These are phyloP conservation scores for Temnothorax curvispinosus DNA, from an alignment of 1,140 invertebrate genomes.

Conservation along the genomic window DNA sequence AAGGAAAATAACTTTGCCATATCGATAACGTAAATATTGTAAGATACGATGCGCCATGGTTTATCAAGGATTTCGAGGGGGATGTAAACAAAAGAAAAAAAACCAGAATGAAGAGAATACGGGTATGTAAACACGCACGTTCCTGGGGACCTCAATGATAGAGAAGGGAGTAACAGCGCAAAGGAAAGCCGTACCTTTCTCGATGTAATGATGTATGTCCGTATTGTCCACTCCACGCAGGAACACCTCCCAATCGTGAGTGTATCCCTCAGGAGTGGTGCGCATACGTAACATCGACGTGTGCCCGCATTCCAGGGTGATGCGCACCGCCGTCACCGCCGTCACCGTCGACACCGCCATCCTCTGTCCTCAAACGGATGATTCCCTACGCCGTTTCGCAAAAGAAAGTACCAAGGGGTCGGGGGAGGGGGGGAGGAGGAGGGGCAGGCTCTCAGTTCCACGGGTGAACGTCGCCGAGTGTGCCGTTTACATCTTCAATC, in stretches of 20 bases:
- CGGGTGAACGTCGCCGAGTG: constrained; percentile 13
- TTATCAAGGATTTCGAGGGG: background rate
- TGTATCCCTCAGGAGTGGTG: constrained; percentile 94
- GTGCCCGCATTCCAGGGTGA: constrained; percentile 97
- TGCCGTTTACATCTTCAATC: constrained; percentile 67
- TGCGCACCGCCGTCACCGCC: constrained; percentile 89
- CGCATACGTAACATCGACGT: constrained; percentile 92
- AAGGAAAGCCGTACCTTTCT: constrained; percentile 88
- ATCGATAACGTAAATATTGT: background rate
- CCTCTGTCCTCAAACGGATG: constrained; percentile 76
- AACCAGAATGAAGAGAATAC: background rate
- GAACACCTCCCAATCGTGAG: constrained; percentile 99
- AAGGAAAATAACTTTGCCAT: background rate
- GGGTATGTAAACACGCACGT: background rate
- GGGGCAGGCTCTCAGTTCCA: constrained; percentile 9
- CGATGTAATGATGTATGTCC: constrained; percentile 96
- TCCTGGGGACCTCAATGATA: background rate
- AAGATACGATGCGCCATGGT: background rate
- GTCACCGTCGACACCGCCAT: constrained; percentile 84
- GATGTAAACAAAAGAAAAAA: background rate
- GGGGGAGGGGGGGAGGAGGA: background rate
- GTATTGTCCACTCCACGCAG: constrained; percentile 94
- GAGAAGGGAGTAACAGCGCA: background rate
- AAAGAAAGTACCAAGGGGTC: constrained; percentile 28
- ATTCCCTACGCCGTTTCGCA: constrained; percentile 36